These are phyloP conservation scores for Chloroceryle aenea DNA, from an alignment of 2,113 vertebrate species.

Conservation along the genomic window DNA sequence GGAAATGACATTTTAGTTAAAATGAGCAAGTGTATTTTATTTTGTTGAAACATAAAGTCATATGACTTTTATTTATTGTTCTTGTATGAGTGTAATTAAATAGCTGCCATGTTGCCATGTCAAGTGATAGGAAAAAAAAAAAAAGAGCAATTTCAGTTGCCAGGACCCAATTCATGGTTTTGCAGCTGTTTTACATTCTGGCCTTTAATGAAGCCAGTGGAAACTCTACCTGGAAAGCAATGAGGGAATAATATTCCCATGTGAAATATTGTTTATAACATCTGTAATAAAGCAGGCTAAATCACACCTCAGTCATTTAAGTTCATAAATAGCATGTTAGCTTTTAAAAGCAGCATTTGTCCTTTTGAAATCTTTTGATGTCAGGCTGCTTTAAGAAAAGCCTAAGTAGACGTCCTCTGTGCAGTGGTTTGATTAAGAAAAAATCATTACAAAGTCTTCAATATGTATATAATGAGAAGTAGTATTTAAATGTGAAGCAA, in stretches of 20 bases:
- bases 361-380: conserved; percentile 46
- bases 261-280: conserved; percentile 26
- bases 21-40: conserved; percentile 48
- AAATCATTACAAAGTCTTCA: neutral
- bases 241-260: conserved; percentile 11
- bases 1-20: conserved; percentile 70
- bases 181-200: conserved; percentile 49
- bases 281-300: conserved; percentile 43
- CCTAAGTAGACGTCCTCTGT: neutral
- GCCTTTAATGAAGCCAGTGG: conserved; percentile 3
- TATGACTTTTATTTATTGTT: conserved; percentile 68
- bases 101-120: conserved; percentile 19
- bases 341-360: conserved; percentile 37
- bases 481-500: neutral
- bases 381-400: conserved; percentile 31
- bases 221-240: conserved; percentile 57
- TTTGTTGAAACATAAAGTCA: conserved; percentile 50
- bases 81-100: conserved; percentile 58
- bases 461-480: neutral
- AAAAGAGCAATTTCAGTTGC: neutral
- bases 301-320: conserved; percentile 38
- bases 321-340: conserved; percentile 16
- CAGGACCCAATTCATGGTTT: neutral
- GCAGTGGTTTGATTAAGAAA: conserved; percentile 6
- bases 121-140: neutral